A percentile compares a stretch with the other conserved stretches of the same genome.
Conservation (phyloP, 1,140 invertebrate species). For the Pseudoatta argentina region DNA sequence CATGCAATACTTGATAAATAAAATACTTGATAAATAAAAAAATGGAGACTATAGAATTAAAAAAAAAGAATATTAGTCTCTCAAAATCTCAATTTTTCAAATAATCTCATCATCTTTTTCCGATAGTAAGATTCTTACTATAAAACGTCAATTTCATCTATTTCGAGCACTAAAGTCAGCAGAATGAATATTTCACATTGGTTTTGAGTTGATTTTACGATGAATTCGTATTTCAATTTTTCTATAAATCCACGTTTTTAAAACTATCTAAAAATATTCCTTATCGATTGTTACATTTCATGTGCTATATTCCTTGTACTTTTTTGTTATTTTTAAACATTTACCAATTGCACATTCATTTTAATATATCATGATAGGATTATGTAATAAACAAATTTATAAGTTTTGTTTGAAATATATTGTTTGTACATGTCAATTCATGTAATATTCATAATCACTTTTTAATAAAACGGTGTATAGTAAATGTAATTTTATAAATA, state of each 20-base stretch:
- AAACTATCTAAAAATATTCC: slow-evolving; percentile 50
- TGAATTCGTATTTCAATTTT: slow-evolving; percentile 45
- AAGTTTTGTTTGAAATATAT: slow-evolving; percentile 19
- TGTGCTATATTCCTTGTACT: slow-evolving; percentile 3
- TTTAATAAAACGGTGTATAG: not conserved
- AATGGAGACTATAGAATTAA: not conserved
- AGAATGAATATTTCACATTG: slow-evolving; percentile 50
- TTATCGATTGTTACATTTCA: slow-evolving; percentile 37
- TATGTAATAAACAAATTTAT: not conserved
- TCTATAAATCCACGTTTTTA: slow-evolving; percentile 52
- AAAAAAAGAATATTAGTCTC: not conserved
- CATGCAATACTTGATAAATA: not conserved
- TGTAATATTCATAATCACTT: not conserved
- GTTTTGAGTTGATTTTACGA: slow-evolving; percentile 44
- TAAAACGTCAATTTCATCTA: slow-evolving; percentile 51
- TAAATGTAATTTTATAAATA: not conserved
- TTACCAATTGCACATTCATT: not conserved
- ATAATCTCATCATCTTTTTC: not conserved
- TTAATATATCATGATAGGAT: not conserved
- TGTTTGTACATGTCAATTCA: not conserved
- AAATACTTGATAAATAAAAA: not conserved
- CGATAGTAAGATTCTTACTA: not conserved
- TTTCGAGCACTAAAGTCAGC: slow-evolving; percentile 41
- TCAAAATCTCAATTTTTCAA: not conserved
- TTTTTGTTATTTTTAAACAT: slow-evolving; percentile 15